A percentile compares a stretch with the other conserved stretches of the same genome.
Conservation (phyloP, 2,888 invertebrate species). For the Pachydiplax longipennis region DNA sequence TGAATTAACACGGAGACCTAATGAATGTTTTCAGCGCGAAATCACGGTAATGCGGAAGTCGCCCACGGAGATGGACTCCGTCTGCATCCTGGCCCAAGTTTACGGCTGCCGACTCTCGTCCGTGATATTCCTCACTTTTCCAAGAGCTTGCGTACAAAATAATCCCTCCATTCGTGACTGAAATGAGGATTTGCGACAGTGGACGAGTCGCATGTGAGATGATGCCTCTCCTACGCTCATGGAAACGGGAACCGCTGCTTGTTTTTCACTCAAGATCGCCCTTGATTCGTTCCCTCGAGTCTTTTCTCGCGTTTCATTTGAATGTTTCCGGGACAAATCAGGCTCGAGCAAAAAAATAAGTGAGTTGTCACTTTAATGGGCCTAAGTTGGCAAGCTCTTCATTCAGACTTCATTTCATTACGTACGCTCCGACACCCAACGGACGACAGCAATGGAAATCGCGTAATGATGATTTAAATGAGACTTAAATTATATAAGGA, state of each 20-base stretch:
- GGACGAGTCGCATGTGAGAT: not conserved
- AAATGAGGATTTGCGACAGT: not conserved
- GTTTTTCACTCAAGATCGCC: not conserved
- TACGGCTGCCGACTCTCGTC: not conserved
- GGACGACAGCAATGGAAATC: no score
- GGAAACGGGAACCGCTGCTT: not conserved
- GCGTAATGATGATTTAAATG: no score
- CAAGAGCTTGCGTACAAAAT: not conserved
- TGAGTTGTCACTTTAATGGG: no score
- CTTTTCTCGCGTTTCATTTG: not conserved
- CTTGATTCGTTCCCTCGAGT: not conserved
- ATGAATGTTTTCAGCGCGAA: not conserved
- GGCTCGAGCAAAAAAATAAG: no score
- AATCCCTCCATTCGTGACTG: not conserved
- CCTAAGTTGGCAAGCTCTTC: no score
- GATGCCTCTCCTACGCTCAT: not conserved
- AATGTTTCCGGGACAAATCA: not conserved
- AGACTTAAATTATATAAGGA: no score
- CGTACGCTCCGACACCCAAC: no score
- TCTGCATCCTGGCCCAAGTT: not conserved
- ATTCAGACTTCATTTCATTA: no score
- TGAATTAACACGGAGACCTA: no score
- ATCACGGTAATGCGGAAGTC: not conserved
- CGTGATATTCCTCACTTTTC: not conserved
- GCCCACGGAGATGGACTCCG: not conserved